phyloP scores from a whole-genome alignment of 2,113 vertebrate species.

The Mesitornis unicolor region DNA sequence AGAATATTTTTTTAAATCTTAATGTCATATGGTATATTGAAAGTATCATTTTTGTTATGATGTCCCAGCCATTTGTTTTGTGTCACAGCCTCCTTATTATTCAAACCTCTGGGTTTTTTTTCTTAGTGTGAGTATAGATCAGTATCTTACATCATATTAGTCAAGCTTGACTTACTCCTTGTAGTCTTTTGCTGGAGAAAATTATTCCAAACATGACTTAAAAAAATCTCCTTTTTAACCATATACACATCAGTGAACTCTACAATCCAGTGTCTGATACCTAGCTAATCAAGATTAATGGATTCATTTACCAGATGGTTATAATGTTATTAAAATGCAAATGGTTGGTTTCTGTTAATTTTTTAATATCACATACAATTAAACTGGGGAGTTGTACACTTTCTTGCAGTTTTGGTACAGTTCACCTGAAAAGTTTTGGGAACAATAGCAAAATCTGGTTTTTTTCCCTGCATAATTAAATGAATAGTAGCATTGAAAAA shows the following conservation, averaged over 20 bases:
- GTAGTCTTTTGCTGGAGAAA: conserved; percentile 25
- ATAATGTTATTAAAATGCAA: conserved; percentile 99
- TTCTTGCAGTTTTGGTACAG: conserved; percentile 57
- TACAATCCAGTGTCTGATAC: conserved; percentile 75
- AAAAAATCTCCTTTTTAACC: conserved; percentile 40
- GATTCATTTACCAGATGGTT: conserved; percentile 90
- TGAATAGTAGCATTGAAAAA: conserved; percentile 12
- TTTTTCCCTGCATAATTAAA: neutral
- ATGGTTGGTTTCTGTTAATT: conserved; percentile 92
- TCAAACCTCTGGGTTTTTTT: neutral
- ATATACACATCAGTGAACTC: conserved; percentile 73
- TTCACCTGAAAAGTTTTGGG: conserved; percentile 54
- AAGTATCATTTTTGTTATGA: neutral
- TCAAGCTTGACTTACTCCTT: neutral
- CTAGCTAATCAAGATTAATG: conserved; percentile 96
- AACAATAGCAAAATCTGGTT: neutral
- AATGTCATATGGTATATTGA: neutral
- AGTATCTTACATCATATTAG: neutral
- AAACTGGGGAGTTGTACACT: conserved; percentile 74
- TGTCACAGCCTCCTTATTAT: neutral
- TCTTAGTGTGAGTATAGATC: neutral
- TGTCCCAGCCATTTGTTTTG: neutral
- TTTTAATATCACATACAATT: conserved; percentile 88
- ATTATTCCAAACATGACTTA: conserved; percentile 28
- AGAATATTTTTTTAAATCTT: neutral